Evolutionary conservation across 2,797 vertebrate species (phyloP), one percentile per base, ranked within the genome.

Genomic region (Notolepis coatsorum): DNA sequence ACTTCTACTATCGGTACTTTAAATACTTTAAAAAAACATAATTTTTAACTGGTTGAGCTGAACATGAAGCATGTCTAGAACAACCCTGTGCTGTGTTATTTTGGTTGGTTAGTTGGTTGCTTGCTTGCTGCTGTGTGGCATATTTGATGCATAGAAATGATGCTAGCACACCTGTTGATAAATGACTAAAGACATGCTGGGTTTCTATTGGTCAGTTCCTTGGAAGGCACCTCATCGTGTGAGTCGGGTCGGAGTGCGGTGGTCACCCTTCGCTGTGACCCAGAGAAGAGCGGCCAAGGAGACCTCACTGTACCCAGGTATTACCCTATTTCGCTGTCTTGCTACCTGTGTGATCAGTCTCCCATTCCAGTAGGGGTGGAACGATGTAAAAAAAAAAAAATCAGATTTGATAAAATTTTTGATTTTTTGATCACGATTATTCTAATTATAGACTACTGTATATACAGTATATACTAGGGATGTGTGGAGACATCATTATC

Each of bases 1-100:
- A 97, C 91, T 98, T 97, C 89, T 99, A 93, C 92, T 99, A 95
- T 90, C 95, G 94, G 97, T 98, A 91, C 84, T 2, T 23, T 9
- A 24, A 0, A 53, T 2, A 42, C 25, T 31, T 55, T 68, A 61
- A 20, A 20, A 8, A n/a, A n/a, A n/a, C n/a, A n/a, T n/a, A n/a
- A n/a, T 7, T 17, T 25, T 50, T 4, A 5, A 30, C 37, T 52
- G 43, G 21, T 37, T 7, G 15, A 15, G 1, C 20, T 57, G 31
- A 8, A 8, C 10, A 12, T 46, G 43, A 23, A 5, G 35, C 20
- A 30, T 3, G 10, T 47, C 8, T 68, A 21, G 7, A 23, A 27
- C 31, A 43, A 21, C 18, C 18, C 30, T 55, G 5, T 54, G 17
- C 27, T 5, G 18, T 58, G 28, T 33, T 35, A 57, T 21, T 24